These are phyloP conservation scores for Nowickia ferox DNA, from an alignment of 2,888 invertebrate genomes.

Conservation along the genomic window DNA sequence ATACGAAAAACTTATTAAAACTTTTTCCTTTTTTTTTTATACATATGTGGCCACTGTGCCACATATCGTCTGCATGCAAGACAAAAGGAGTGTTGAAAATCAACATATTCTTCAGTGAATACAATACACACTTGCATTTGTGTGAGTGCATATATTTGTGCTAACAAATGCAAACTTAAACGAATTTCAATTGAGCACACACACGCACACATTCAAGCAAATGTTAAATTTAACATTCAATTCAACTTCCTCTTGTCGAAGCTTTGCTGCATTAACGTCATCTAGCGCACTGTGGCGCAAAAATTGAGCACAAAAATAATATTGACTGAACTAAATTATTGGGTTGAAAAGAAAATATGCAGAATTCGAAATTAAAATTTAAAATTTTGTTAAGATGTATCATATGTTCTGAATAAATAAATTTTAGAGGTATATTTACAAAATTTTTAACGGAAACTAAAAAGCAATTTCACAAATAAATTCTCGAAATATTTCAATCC, in stretches of 20 bases:
- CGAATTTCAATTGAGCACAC: conserved; percentile 77
- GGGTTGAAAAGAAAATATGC: background rate
- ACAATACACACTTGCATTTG: background rate
- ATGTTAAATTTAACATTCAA: conserved; percentile 17
- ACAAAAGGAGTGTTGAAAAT: conserved; percentile 61
- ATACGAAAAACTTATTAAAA: background rate
- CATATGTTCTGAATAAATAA: too few relatives aligned
- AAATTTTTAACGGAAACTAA: too few relatives aligned
- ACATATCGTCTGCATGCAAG: conserved; percentile 23
- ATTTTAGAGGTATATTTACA: too few relatives aligned
- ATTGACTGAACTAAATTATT: background rate
- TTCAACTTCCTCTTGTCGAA: conserved; percentile 26
- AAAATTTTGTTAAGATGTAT: too few relatives aligned
- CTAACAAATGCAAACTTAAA: conserved; percentile 78
- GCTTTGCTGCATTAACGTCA: conserved; percentile 21
- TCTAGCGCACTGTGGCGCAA: conserved; percentile 3
- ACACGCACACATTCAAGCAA: conserved; percentile 23
- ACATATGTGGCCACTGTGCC: background rate
- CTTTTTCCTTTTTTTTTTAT: background rate
- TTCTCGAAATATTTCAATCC: too few relatives aligned
- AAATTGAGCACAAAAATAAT: background rate
- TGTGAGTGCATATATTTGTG: background rate
- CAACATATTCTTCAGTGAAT: conserved; percentile 22
- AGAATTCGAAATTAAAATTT: too few relatives aligned
- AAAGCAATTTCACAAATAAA: too few relatives aligned